These are phyloP conservation scores for Anoncus sp. DNA, from an alignment of 2,888 invertebrate species.

Conservation along the genomic window DNA sequence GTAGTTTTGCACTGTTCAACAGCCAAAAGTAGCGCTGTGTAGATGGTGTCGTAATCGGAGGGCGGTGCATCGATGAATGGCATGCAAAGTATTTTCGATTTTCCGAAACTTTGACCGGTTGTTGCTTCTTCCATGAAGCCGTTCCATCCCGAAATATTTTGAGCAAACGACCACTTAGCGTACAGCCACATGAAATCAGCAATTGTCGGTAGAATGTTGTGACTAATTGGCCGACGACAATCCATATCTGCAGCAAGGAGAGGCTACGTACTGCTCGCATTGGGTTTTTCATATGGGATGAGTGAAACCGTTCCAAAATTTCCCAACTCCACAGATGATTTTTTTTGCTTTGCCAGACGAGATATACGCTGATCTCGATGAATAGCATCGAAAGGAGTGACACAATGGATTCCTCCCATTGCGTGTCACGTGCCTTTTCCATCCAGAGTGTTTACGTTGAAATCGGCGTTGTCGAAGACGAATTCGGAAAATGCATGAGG, in stretches of 20 bases:
- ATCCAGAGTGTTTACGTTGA: constrained; percentile 19
- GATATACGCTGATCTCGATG: neutral
- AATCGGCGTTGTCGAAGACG: constrained; percentile 36
- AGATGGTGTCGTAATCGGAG: constrained; percentile 57
- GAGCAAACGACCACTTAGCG: constrained; percentile 72
- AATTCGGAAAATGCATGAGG: constrained; percentile 27
- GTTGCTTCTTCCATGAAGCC: constrained; percentile 76
- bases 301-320: constrained; percentile 3
- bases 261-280: neutral
- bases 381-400: constrained; percentile 26
- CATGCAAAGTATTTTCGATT: constrained; percentile 59
- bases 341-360: constrained; percentile 3
- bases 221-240: constrained; percentile 16
- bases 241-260: constrained; percentile 15
- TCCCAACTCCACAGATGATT: constrained; percentile 28
- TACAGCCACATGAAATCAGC: constrained; percentile 73
- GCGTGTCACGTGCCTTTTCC: constrained; percentile 28
- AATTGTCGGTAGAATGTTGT: constrained; percentile 31
- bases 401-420: constrained; percentile 29
- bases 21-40: constrained; percentile 48
- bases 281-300: neutral
- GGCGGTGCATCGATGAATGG: constrained; percentile 63
- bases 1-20: constrained; percentile 46
- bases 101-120: constrained; percentile 63
- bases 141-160: constrained; percentile 76